Evolutionary conservation across 2,113 vertebrate species (phyloP), one percentile per base, ranked within the genome.

Genomic region (Psittacula cyanocephala): DNA sequence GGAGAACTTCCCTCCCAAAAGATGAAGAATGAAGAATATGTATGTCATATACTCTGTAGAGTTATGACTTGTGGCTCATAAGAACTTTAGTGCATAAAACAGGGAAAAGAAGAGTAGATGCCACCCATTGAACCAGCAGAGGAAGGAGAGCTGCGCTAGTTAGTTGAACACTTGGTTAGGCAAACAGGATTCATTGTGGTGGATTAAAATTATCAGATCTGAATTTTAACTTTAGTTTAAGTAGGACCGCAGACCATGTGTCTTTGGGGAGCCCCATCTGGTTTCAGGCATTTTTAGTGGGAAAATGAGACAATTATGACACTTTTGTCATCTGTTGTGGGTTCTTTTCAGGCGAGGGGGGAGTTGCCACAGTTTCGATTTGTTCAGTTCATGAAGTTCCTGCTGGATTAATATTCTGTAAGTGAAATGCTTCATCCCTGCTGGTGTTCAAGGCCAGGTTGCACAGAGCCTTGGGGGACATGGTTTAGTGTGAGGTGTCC

Each of bases 151-250:
- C 37, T 72, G 10, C 82, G 28, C 43, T 83, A 47, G 43, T 70
- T 65, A 15, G 49, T 90, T 80, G 77, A 91, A 71, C 64, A 95
- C 86, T 86, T 88, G 63, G 41, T 85, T 86, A 74, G 71, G 88
- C 49, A 95, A 83, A 86, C 83, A 57, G 25, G 85, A 93, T 96
- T 93, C 86, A 50, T 33, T 86, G 77, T 78, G 86, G 50, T 60
- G 13, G 49, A 78, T 91, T 91, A 92, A 95, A 95, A 89, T 87
- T 9, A 79, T 81, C 47, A 79, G 57, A 60, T 95, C 65, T 91
- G 91, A 89, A 76, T 97, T 96, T 93, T 94, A 25, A 31, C 46
- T 92, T 83, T 68, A 86, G 33, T 96, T 12, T 86, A 88, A 92
- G 60, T 71, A 84, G 74, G 15, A 89, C 7, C 27, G 31, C 11